phyloP scores from a whole-genome alignment of 1,140 invertebrate species.

The Trigoniulus corallinus region DNA sequence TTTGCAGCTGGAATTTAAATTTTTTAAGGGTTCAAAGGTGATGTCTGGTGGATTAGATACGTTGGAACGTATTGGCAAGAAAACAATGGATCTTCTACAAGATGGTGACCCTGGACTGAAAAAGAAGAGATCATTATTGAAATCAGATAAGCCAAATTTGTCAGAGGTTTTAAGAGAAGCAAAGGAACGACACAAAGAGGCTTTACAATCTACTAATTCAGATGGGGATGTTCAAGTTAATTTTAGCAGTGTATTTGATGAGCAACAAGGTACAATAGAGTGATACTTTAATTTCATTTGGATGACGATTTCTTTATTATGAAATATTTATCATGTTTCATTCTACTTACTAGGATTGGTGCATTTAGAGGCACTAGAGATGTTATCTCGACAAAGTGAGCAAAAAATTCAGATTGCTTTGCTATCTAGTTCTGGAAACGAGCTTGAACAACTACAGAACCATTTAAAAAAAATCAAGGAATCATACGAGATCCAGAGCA shows the following conservation, averaged over 20 bases:
- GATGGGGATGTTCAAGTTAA: constrained; percentile 40
- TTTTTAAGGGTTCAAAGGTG: constrained; percentile 57
- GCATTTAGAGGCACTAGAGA: constrained; percentile 74
- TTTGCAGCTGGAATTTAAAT: constrained; percentile 22
- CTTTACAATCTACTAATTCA: constrained; percentile 34
- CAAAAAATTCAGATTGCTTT: constrained; percentile 20
- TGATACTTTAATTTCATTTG: constrained; percentile 2
- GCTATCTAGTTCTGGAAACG: constrained; percentile 22
- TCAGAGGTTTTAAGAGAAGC: constrained; percentile 57
- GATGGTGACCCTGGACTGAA: constrained; percentile 73
- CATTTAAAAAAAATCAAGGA: constrained; percentile 51
- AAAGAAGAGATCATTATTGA: constrained; percentile 59
- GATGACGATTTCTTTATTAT: not conserved
- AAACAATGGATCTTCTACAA: constrained; percentile 80
- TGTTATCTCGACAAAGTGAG: constrained; percentile 65
- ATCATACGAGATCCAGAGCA: constrained; percentile 50
- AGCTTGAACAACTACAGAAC: constrained; percentile 48
- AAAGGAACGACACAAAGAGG: constrained; percentile 54
- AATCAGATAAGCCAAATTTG: constrained; percentile 36
- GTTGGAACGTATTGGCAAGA: constrained; percentile 77
- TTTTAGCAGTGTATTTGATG: constrained; percentile 70
- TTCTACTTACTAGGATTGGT: constrained; percentile 42
- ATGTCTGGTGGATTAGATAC: constrained; percentile 69
- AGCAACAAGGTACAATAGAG: constrained; percentile 48
- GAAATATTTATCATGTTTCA: constrained; percentile 1